Conservation (phyloP, 2,113 vertebrate species). For the Hoplias malabaricus region DNA sequence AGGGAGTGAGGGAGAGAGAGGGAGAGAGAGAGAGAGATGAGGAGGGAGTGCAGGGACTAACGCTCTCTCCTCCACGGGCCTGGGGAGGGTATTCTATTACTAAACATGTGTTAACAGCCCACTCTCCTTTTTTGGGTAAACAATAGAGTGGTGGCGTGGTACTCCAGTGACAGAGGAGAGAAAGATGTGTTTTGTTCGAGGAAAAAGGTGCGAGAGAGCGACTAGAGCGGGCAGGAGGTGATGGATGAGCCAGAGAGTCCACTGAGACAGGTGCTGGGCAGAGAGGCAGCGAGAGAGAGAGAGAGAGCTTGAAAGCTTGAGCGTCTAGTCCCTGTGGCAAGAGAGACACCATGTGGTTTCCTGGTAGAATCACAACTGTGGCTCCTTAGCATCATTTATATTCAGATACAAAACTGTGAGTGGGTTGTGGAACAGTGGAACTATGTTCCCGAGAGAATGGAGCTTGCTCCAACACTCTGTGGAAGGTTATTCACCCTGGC, state of each 20-base stretch:
- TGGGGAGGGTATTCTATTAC: slow-evolving; percentile 75
- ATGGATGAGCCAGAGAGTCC: slow-evolving; percentile 30
- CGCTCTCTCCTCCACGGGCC: slow-evolving; percentile 52
- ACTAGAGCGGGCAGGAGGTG: slow-evolving; percentile 19
- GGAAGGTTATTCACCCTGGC: no score
- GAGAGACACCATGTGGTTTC: slow-evolving; percentile 82
- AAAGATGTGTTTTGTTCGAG: slow-evolving; percentile 54
- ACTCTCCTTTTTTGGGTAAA: slow-evolving; percentile 74
- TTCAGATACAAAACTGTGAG: no score
- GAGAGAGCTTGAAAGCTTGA: slow-evolving; percentile 16
- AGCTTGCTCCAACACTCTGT: no score
- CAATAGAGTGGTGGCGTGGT: slow-evolving; percentile 73
- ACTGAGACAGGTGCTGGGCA: slow-evolving; percentile 28
- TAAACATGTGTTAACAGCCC: slow-evolving; percentile 80
- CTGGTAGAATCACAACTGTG: neutral
- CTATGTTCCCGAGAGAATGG: no score
- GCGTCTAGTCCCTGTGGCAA: slow-evolving; percentile 63
- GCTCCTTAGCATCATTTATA: neutral
- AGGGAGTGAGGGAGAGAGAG: slow-evolving; percentile 39
- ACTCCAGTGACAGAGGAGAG: slow-evolving; percentile 27
- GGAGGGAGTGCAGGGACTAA: slow-evolving; percentile 31
- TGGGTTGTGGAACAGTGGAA: no score
- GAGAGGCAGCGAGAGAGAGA: slow-evolving; percentile 34
- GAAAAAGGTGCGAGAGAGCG: slow-evolving; percentile 6
- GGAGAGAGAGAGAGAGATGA: no score